Base-by-base conservation (phyloP, 2,888 invertebrate species). In the Oscheius onirici region DNA sequence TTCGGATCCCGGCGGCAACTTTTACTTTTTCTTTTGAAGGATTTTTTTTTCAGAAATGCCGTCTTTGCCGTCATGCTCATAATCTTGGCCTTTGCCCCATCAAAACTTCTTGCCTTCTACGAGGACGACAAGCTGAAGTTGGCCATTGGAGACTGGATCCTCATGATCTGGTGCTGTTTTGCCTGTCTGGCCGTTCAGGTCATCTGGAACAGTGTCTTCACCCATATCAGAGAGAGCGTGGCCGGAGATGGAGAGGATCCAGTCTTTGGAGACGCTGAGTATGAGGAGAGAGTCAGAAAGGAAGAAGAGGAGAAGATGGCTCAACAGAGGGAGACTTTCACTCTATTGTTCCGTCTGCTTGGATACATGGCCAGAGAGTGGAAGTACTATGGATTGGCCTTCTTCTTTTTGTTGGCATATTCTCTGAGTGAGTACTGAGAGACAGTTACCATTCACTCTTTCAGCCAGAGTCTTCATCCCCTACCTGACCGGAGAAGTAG, bases 401-500 rank as follows among this genome's bases (percentile, higher is more conserved):
- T 87, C 76, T 71, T 77, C 54, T 86, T 85, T 72, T 76, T 87
- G 8, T 80, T 86, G 68, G 75, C 84, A 41, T 87, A 86, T 74
- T 84, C 85, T 8, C 46, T 84, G 11, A 83, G 86, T 85, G 60
- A 77, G 82, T 34, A n/a, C n/a, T 11, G 22, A 58, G 13, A 34
- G 17, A 34, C 15, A 40, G 1, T 6, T 5, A 1, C 3, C 46
- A 17, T 3, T 15, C 17, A 46, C 2, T n/a, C 13, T 58, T 65
- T 11, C n/a, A 20, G 60, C 41, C 17, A 82, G 86, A 8, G 86
- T 88, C 0, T 87, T 87, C 78, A 84, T 83, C 22, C 87, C 87
- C 8, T 86, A 81, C 69, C 86, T 83, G 72, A 87, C 87, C 17
- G 87, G 87, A 22, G 83, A 86, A 80, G 87, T 87, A 15, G 84